Evolutionary conservation across 2,797 vertebrate species (phyloP).

Genomic region (Siniperca undulata): DNA sequence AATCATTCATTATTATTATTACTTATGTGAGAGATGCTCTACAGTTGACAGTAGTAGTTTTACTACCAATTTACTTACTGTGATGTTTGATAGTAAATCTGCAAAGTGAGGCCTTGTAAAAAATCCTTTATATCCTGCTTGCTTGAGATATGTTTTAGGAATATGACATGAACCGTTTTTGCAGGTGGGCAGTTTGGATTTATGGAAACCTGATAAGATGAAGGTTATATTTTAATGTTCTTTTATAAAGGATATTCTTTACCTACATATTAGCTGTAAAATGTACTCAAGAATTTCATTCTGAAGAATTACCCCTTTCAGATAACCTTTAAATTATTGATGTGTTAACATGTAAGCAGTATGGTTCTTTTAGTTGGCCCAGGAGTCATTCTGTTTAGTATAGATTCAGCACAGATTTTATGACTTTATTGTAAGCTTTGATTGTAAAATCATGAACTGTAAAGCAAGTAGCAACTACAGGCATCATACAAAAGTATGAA

Average conservation of each 20-base stretch:
- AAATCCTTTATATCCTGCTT: neutral
- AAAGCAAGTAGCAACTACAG: neutral
- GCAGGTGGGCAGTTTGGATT: neutral
- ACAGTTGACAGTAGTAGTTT: neutral
- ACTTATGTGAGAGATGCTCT: neutral
- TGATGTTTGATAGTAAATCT: neutral
- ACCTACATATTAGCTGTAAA: neutral
- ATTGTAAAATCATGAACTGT: neutral
- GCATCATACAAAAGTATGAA: neutral
- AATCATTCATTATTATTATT: neutral
- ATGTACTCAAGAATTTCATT: neutral
- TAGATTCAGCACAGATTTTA: neutral
- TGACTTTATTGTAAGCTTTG: neutral
- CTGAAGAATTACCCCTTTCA: neutral
- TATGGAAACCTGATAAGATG: neutral
- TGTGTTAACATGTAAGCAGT: slow-evolving; percentile 1
- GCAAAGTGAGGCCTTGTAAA: neutral
- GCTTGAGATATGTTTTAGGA: neutral
- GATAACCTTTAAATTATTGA: slow-evolving; percentile 4
- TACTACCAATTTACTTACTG: neutral
- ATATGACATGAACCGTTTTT: neutral
- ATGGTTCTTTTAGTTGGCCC: neutral
- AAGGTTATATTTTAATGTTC: neutral
- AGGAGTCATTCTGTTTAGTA: neutral
- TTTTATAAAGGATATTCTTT: neutral